phyloP scores from a whole-genome alignment of 2,888 invertebrate genomes.

The Drosophila phalerata region DNA sequence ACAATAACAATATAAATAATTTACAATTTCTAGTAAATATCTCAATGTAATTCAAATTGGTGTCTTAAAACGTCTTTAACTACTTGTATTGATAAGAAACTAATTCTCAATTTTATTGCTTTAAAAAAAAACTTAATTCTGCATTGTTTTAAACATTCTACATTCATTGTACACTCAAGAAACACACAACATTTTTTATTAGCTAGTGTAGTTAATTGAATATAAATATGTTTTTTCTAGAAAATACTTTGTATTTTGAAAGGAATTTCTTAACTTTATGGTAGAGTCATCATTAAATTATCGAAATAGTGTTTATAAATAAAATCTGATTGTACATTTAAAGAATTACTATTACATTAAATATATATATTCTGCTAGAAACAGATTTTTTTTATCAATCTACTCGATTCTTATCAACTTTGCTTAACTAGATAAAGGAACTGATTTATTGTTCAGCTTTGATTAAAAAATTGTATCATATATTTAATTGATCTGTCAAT shows the following conservation, averaged over 20 bases:
- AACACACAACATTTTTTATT: conserved; percentile 7
- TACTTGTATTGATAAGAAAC: conserved; percentile 39
- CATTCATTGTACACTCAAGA: conserved; percentile 36
- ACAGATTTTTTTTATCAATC: too few species aligned
- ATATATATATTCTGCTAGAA: too few species aligned
- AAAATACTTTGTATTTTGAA: background rate
- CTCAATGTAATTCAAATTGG: conserved; percentile 62
- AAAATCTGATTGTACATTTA: background rate
- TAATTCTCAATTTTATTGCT: conserved; percentile 37
- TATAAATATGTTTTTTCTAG: background rate
- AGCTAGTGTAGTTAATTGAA: background rate
- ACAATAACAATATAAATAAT: conserved; percentile 38
- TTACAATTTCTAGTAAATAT: conserved; percentile 49
- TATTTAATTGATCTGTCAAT: background rate
- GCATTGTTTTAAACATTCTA: conserved; percentile 19
- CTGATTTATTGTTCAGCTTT: background rate
- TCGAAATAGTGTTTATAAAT: background rate
- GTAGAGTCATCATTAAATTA: background rate
- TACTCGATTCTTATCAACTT: too few species aligned
- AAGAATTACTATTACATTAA: too few species aligned
- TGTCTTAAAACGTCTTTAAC: conserved; percentile 49
- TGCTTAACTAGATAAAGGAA: too few species aligned
- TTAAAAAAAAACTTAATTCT: conserved; percentile 11
- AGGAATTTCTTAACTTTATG: background rate
- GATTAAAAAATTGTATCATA: background rate